Percentiles rank a stretch among this genome's conserved stretches.
These are phyloP conservation scores for Sinotaia quadrata DNA, from an alignment of 2,888 invertebrate species.

Conservation along the genomic window DNA sequence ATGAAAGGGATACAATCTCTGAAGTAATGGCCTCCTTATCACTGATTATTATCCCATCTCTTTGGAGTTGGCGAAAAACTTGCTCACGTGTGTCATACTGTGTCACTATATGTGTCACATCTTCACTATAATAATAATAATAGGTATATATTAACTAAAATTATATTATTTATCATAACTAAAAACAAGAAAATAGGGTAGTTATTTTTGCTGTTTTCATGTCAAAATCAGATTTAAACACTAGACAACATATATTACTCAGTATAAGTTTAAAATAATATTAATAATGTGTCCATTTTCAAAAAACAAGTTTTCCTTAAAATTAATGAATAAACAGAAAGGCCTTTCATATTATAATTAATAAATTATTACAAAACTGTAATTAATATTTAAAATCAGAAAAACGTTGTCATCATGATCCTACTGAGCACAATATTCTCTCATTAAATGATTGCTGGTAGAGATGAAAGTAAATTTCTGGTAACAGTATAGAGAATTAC, in stretches of 20 bases:
- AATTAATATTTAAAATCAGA: neutral
- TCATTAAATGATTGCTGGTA: too few species aligned
- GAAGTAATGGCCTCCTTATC: slow-evolving; percentile 5
- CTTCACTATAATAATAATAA: slow-evolving; percentile 14
- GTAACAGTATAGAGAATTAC: too few species aligned
- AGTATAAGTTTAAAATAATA: too few species aligned
- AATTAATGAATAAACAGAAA: neutral
- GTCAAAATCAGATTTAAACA: neutral
- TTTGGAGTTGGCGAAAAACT: slow-evolving; percentile 36
- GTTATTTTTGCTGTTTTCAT: neutral
- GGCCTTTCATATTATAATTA: neutral
- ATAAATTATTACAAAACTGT: neutral
- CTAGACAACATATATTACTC: too few species aligned
- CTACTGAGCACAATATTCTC: neutral
- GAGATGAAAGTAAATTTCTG: too few species aligned
- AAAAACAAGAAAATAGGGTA: neutral
- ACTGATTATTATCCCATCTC: slow-evolving; percentile 17
- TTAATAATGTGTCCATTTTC: too few species aligned
- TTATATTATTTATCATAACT: neutral
- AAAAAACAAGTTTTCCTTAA: neutral
- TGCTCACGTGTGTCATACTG: slow-evolving; percentile 41
- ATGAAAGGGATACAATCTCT: slow-evolving; percentile 44
- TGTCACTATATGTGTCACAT: slow-evolving; percentile 42
- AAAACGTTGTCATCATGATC: neutral
- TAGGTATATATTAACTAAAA: neutral